Evolutionary conservation across 2,113 vertebrate species (phyloP), one percentile per base, ranked within the genome.

Genomic region (Nycticorax nycticorax): DNA sequence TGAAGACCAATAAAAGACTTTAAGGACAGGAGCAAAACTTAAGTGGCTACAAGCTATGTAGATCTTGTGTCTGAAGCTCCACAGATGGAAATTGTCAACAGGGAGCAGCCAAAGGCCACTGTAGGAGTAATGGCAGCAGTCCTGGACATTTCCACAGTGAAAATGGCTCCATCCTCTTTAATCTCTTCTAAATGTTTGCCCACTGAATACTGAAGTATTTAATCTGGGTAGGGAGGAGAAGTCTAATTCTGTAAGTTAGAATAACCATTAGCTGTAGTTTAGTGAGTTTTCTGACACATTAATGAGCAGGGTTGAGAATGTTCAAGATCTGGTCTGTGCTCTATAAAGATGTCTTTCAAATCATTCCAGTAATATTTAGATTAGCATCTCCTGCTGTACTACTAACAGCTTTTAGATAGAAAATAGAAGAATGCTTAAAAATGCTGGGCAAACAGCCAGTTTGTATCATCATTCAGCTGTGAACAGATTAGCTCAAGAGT

Each of bases 351-450:
- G 18, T 35, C 57, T 94, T 91, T 60, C 82, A 82, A 91, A 59
- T 78, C 14, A 75, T 56, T 85, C 73, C 60, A 78, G 78, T 72
- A 71, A 85, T 83, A 90, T 59, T 88, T 92, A 80, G 66, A 77
- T 96, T 53, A 76, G n/a, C 43, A 62, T 80, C 39, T 45, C 23
- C 35, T 89, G 41, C 67, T 90, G 55, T 74, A 77, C 21, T 80
- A 76, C 85, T 76, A 85, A 56, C 56, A 92, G 59, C 47, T 95
- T 92, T 88, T 67, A 62, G 74, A 62, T 1, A 63, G 66, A 93
- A 94, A 92, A 77, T 71, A 85, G 82, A 89, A 87, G 45, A 90
- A 81, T 69, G 39, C 71, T 57, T 95, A 12, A 88, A 90, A 96
- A 83, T 47, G 67, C 63, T 88, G 56, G 92, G 90, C 82, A 84